These are phyloP conservation scores for Euura saliciscinereae DNA, from an alignment of 1,140 invertebrate genomes.

Conservation along the genomic window DNA sequence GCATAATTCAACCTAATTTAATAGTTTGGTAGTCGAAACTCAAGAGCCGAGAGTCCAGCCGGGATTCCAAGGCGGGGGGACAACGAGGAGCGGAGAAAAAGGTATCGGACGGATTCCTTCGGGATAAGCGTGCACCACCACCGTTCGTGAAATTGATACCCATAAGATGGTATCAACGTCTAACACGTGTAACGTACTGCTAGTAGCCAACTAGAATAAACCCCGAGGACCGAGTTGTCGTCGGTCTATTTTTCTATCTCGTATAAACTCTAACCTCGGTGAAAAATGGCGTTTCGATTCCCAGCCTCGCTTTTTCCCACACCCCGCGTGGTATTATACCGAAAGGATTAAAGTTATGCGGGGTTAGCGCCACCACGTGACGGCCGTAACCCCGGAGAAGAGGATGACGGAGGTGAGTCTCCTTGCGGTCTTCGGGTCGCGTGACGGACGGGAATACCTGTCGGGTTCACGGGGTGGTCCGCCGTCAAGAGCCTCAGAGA, in stretches of 20 bases:
- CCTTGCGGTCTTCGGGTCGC: constrained; percentile 24
- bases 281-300: neutral
- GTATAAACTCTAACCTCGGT: too few species aligned
- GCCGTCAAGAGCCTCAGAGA: constrained; percentile 30
- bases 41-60: constrained; percentile 23
- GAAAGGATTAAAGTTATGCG: constrained; percentile 16
- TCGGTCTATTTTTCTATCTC: neutral
- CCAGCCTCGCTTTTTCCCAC: neutral
- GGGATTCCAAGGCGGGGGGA: constrained; percentile 13
- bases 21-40: constrained; percentile 27
- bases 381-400: constrained; percentile 21
- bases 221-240: neutral
- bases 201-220: neutral
- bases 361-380: constrained; percentile 33
- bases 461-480: constrained; percentile 54
- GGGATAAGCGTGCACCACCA: neutral
- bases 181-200: constrained; percentile 61
- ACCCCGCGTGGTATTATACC: neutral
- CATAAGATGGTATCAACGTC: constrained; percentile 52
- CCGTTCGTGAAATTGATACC: constrained; percentile 55
- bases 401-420: neutral
- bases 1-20: constrained; percentile 7
- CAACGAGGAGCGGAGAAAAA: constrained; percentile 17
- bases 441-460: constrained; percentile 52
- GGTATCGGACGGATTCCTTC: constrained; percentile 35